These are phyloP conservation scores for Anhinga rufa DNA, from an alignment of 2,113 vertebrate species.

Conservation along the genomic window DNA sequence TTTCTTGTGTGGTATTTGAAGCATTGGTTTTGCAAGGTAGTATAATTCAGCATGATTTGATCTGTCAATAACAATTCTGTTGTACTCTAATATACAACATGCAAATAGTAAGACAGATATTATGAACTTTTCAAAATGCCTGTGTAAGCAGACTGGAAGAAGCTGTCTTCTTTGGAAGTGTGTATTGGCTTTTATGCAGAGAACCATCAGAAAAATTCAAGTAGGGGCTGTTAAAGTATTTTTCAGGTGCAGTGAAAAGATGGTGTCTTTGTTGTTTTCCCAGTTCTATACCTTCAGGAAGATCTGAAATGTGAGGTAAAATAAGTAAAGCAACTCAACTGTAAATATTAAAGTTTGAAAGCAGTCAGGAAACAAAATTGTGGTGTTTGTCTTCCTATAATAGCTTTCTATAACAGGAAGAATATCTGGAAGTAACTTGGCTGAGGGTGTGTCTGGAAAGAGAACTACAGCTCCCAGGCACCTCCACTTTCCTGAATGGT, in stretches of 20 bases:
- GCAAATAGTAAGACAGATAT: not conserved
- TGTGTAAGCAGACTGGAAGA: not conserved
- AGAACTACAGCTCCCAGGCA: not conserved
- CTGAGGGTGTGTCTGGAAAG: not conserved
- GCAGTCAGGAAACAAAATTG: too few species aligned
- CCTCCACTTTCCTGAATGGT: not conserved
- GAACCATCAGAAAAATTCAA: not conserved
- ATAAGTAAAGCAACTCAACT: not conserved
- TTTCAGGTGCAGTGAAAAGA: not conserved
- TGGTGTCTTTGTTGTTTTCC: not conserved
- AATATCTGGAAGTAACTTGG: not conserved
- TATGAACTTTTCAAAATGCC: not conserved
- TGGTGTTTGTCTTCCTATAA: not conserved
- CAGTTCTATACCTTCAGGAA: not conserved
- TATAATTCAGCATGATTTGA: not conserved
- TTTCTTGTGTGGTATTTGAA: not conserved
- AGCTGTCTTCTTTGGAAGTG: not conserved
- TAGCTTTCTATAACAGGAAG: not conserved
- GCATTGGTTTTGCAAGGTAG: not conserved
- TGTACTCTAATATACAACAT: not conserved
- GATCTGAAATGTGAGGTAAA: not conserved
- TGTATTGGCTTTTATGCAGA: not conserved
- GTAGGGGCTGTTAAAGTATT: not conserved
- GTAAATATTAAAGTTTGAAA: not conserved
- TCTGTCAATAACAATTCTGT: not conserved